Conservation (phyloP, 2,888 invertebrate genomes). For the Phoenoteleia sp. region DNA sequence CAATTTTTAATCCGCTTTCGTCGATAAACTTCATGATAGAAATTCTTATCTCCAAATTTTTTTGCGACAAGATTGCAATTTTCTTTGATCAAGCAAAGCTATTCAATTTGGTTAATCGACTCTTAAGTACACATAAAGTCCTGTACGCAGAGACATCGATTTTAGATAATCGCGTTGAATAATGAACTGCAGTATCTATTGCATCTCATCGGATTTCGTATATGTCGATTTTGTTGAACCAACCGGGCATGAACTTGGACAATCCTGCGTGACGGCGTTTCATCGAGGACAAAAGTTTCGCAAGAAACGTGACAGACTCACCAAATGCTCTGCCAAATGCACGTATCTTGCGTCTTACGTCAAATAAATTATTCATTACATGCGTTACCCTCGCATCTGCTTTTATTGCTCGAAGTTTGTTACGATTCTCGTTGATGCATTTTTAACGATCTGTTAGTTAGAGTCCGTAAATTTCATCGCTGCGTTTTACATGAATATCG, state of each 20-base stretch:
- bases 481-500: not conserved
- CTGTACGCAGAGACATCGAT: too few species aligned
- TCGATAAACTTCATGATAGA: too few species aligned
- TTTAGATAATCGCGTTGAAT: not conserved
- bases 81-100: too few species aligned
- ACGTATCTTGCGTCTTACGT: constrained; percentile 10
- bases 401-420: not conserved
- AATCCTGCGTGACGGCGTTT: constrained; percentile 37
- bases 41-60: too few species aligned
- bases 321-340: constrained; percentile 42
- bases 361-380: constrained; percentile 69
- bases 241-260: constrained; percentile 55
- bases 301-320: constrained; percentile 41
- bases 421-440: constrained; percentile 8
- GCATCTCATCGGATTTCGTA: not conserved
- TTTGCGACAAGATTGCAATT: too few species aligned
- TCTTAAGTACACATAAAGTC: too few species aligned
- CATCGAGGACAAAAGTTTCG: constrained; percentile 61
- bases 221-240: not conserved
- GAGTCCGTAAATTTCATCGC: not conserved
- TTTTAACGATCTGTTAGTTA: not conserved
- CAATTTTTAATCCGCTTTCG: too few species aligned
- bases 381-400: not conserved
- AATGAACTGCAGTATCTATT: not conserved
- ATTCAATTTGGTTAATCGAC: too few species aligned